A percentile compares a stretch with the other conserved stretches of the same genome.
phyloP scores from a whole-genome alignment of 2,888 invertebrate species.

The Escarpia spicata region DNA sequence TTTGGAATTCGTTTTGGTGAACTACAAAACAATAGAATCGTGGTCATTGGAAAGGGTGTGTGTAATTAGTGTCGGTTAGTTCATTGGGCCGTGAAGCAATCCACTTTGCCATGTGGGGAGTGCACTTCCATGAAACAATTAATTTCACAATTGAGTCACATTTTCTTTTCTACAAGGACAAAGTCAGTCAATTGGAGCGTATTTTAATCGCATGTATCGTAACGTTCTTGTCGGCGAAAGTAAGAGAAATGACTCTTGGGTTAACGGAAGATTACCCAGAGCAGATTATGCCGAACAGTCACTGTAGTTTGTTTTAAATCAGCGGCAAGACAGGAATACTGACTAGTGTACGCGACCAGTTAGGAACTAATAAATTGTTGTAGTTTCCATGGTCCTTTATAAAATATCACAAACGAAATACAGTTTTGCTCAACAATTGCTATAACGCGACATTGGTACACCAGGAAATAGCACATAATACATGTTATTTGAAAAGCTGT shows the following conservation, averaged over 20 bases:
- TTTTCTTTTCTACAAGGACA: not conserved
- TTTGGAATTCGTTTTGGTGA: not conserved
- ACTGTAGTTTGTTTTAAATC: not conserved
- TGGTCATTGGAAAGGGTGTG: not conserved
- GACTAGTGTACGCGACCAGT: not conserved
- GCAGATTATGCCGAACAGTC: not conserved
- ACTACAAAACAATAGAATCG: not conserved
- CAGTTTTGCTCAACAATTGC: not conserved
- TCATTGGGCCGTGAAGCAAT: not conserved
- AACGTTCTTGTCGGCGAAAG: not conserved
- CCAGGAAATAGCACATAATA: too few relatives aligned
- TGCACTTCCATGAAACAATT: not conserved
- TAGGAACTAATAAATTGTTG: too few relatives aligned
- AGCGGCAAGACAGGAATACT: not conserved
- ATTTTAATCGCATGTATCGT: not conserved
- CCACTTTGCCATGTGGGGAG: not conserved
- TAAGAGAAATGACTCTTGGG: not conserved
- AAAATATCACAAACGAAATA: not conserved
- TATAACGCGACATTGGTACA: not conserved
- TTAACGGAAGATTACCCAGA: not conserved
- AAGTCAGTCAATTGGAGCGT: not conserved
- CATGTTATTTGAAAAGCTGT: not conserved
- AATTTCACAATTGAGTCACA: not conserved
- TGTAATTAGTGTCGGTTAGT: not conserved
- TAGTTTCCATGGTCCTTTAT: not conserved